Conservation (phyloP, 2,113 vertebrate species). For the Lamprologus ornatipinnis region DNA sequence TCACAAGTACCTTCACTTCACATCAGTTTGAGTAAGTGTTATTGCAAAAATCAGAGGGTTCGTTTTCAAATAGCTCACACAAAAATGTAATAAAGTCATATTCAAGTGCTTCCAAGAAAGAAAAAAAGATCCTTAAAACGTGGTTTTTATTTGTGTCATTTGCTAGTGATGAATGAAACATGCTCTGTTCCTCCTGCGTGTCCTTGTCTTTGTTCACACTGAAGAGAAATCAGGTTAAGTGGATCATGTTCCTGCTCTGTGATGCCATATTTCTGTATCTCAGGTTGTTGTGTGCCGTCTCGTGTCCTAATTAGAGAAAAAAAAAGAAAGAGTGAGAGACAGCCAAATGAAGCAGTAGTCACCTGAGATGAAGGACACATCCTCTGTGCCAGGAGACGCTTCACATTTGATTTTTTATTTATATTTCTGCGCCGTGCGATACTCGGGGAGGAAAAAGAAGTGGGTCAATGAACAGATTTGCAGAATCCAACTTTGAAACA, state of each 20-base stretch:
- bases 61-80: neutral
- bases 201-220: conserved; percentile 53
- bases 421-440: conserved; percentile 49
- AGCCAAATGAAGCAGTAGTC: conserved; percentile 65
- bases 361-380: conserved; percentile 76
- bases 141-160: conserved; percentile 16
- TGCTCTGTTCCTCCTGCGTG: neutral
- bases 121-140: neutral
- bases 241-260: conserved; percentile 31
- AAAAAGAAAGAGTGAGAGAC: neutral
- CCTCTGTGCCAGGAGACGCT: conserved; percentile 55
- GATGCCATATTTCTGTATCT: conserved; percentile 33
- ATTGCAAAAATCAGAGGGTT: neutral
- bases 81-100: neutral
- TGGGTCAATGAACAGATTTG: conserved; percentile 71
- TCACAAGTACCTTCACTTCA: neutral
- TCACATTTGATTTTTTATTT: conserved; percentile 71
- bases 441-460: conserved; percentile 50
- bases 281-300: conserved; percentile 64
- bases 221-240: conserved; percentile 68
- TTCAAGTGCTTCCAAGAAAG: neutral
- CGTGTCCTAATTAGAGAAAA: conserved; percentile 71
- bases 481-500: conserved; percentile 69
- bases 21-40: neutral
- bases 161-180: conserved; percentile 35